Evolutionary conservation across 2,888 invertebrate genomes (phyloP).

Genomic region (Tyria jacobaeae): DNA sequence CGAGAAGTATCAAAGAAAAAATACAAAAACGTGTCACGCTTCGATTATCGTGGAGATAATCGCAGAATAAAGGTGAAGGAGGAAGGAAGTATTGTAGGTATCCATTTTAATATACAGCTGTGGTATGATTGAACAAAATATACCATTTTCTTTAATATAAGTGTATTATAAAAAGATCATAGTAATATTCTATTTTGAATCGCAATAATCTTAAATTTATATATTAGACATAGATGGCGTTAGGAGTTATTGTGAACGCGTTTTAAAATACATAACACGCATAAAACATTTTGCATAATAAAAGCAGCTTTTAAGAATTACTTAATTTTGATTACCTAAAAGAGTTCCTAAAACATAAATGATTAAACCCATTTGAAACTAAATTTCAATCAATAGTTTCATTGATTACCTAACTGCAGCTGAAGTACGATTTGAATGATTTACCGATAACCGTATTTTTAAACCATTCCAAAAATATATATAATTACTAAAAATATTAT

Average conservation of each 20-base stretch:
- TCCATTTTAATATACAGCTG: constrained; percentile 20
- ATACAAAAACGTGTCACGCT: constrained; percentile 36
- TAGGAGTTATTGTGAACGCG: background rate
- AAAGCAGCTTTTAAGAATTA: no score
- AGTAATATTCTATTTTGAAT: background rate
- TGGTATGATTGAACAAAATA: constrained; percentile 9
- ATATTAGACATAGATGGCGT: no score
- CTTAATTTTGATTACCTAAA: background rate
- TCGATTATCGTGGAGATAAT: constrained; percentile 44
- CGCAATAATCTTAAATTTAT: no score
- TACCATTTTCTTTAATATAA: background rate
- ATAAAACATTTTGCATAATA: background rate
- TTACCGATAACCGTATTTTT: no score
- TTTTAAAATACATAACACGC: background rate
- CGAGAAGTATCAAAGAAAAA: constrained; percentile 30
- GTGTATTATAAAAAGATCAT: background rate
- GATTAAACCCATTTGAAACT: no score
- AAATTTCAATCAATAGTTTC: no score
- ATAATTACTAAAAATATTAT: no score
- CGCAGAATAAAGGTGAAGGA: constrained; percentile 51
- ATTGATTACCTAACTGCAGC: no score
- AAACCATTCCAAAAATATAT: no score
- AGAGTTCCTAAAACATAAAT: no score
- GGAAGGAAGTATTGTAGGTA: constrained; percentile 30
- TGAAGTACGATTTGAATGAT: no score